These are phyloP conservation scores for Nicator chloris DNA, from an alignment of 2,113 vertebrate species.

Conservation along the genomic window DNA sequence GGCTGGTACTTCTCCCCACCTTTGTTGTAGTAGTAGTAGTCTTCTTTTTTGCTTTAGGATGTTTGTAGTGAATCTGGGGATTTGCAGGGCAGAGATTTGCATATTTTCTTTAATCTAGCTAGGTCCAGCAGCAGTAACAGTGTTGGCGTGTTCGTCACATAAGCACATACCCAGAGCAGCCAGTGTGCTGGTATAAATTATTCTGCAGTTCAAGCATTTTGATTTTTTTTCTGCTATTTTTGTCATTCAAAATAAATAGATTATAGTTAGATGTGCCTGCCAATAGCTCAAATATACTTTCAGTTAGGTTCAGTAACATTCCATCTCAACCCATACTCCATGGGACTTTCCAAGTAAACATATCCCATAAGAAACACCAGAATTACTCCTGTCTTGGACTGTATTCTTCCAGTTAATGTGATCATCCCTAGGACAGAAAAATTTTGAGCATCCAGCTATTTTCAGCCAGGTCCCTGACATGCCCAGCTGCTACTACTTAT, in stretches of 20 bases:
- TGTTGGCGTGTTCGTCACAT: neutral
- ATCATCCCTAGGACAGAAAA: neutral
- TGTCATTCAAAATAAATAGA: neutral
- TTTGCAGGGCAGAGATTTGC: neutral
- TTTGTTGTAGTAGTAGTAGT: neutral
- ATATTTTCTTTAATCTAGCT: neutral
- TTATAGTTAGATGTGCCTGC: neutral
- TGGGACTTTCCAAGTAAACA: neutral
- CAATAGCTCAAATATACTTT: neutral
- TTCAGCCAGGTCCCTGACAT: neutral
- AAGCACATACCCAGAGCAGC: neutral
- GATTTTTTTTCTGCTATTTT: neutral
- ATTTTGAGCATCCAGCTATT: neutral
- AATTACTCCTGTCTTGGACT: neutral
- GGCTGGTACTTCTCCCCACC: fast-evolving
- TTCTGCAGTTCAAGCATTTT: neutral
- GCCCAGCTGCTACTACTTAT: neutral
- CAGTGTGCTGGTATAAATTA: neutral
- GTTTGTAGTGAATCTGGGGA: neutral
- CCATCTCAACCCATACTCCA: neutral
- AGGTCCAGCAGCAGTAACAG: neutral
- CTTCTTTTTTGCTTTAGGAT: neutral
- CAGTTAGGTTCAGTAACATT: neutral
- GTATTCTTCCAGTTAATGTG: neutral
- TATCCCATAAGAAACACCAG: neutral